Evolutionary conservation across 1,140 invertebrate genomes (phyloP).

Genomic region (Spodoptera frugiperda): DNA sequence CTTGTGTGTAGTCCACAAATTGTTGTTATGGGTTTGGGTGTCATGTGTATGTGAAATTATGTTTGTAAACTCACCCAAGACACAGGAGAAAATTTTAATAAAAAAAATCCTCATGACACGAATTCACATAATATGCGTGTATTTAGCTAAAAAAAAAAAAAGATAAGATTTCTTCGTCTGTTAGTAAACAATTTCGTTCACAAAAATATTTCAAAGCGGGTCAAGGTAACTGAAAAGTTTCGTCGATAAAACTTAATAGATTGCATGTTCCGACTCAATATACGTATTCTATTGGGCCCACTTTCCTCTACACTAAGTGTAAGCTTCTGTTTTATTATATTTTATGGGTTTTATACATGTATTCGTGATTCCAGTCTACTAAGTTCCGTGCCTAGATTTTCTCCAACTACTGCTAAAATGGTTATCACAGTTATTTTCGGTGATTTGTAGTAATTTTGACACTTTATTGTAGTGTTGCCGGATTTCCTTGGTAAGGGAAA

Average conservation of each 20-base stretch:
- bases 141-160: not conserved
- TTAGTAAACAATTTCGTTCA: conserved; percentile 30
- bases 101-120: too few species aligned
- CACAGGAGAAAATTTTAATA: too few species aligned
- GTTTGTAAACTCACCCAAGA: too few species aligned
- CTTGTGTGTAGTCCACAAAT: too few species aligned
- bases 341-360: not conserved
- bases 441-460: too few species aligned
- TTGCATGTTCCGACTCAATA: conserved; percentile 20
- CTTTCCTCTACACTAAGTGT: conserved; percentile 16
- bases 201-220: not conserved
- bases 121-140: not conserved
- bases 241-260: conserved; percentile 17
- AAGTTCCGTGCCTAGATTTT: too few species aligned
- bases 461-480: too few species aligned
- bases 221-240: conserved; percentile 28
- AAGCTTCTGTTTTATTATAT: conserved; percentile 3
- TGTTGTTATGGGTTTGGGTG: too few species aligned
- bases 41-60: too few species aligned
- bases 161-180: not conserved
- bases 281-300: conserved; percentile 17
- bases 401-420: too few species aligned
- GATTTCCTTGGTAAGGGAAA: too few species aligned
- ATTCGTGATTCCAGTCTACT: not conserved
- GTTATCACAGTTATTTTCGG: too few species aligned